Base-by-base conservation (phyloP, 2,797 vertebrate genomes). In the Remorina albescens region DNA sequence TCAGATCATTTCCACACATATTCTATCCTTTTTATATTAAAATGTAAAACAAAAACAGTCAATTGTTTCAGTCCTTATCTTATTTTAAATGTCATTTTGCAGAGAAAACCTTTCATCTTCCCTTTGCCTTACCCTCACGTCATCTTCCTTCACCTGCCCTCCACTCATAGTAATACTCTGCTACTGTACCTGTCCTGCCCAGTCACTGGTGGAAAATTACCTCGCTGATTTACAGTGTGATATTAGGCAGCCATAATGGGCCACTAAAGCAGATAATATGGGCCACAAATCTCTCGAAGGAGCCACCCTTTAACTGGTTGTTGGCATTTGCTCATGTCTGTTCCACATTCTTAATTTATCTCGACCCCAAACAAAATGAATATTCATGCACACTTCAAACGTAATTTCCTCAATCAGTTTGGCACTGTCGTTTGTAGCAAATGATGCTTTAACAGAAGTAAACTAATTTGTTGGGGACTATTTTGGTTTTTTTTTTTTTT, bases 241-340 rank as follows among this genome's bases (percentile, higher is more conserved):
- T 89, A 87, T 91, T 93, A 93, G 76, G 67, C 60, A 66, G 72
- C 83, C 86, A 89, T 91, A 91, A 93, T 91, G 85, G 85, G 56
- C 83, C 81, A 85, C 80, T 89, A 90, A 87, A 86, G 79, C 81
- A 77, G 80, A 87, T 94, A 90, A 91, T 91, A 90, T 82, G 70
- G 74, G 68, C 82, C 78, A 87, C 89, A 92, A 93, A 92, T 92
- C 90, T 86, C 42, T 30, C 61, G 64, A 72, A 81, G 62, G 60
- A 83, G 78, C 36, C 51, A 79, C 68, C 53, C 65, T 88, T 88
- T 89, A 78, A 86, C 86, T 82, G 66, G 80, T 74, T 82, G 74
- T 82, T 91, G 83, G 71, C 76, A 53, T 91, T 88, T 76, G 80
- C 79, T 88, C 83, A 74, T 74, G 78, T 70, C 81, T 78, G 69